phyloP scores from a whole-genome alignment of 2,797 vertebrate genomes.

The Pogonophryne albipinna region DNA sequence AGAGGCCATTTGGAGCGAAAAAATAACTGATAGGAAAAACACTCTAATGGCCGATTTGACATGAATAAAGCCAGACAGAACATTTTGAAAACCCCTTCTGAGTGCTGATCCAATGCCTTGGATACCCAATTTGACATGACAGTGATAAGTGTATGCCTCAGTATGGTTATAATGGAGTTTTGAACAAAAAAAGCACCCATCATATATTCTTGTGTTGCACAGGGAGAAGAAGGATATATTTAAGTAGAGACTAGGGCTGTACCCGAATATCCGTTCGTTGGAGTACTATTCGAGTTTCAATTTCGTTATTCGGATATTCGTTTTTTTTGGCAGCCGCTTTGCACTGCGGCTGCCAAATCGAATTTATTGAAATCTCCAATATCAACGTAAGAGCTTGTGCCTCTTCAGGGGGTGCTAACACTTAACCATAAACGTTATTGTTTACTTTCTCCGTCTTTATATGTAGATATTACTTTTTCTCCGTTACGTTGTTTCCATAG shows the following conservation, averaged over 20 bases:
- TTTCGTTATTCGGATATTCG: too few species aligned
- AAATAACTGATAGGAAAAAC: neutral
- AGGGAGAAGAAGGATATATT: slow-evolving; percentile 11
- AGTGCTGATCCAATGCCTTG: neutral
- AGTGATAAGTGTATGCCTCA: neutral
- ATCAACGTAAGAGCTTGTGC: too few species aligned
- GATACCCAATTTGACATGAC: neutral
- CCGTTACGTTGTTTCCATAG: too few species aligned
- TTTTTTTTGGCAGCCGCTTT: too few species aligned
- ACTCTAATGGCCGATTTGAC: neutral
- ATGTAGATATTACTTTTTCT: too few species aligned
- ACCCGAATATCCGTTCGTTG: too few species aligned
- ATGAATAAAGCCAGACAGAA: neutral
- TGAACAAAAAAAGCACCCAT: neutral
- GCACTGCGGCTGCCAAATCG: too few species aligned
- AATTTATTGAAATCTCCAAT: too few species aligned
- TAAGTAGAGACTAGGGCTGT: neutral
- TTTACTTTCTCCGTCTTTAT: too few species aligned
- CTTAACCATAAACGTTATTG: too few species aligned
- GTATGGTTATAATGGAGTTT: neutral
- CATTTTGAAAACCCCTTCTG: neutral
- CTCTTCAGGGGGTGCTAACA: too few species aligned
- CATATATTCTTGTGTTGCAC: neutral
- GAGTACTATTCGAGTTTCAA: too few species aligned
- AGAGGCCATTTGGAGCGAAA: neutral